These are phyloP conservation scores for Pachymerium ferrugineum DNA, from an alignment of 2,888 invertebrate genomes.

Conservation along the genomic window DNA sequence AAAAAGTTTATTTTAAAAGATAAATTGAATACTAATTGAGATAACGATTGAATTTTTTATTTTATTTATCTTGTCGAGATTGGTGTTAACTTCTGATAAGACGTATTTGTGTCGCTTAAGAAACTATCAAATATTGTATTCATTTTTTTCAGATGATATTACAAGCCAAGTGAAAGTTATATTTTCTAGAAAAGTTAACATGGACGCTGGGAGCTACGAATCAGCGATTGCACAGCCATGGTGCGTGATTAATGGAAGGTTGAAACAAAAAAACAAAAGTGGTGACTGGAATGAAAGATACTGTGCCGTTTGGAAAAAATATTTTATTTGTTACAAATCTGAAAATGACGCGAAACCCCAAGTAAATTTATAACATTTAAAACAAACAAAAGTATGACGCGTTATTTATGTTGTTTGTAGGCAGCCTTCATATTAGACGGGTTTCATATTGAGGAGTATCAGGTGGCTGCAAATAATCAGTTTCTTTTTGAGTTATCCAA, in stretches of 20 bases:
- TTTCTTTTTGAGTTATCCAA: not conserved
- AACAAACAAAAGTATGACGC: not conserved
- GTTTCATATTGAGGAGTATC: not conserved
- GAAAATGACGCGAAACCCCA: slow-evolving; percentile 7
- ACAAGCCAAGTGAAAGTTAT: not conserved
- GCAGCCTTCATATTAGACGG: slow-evolving; percentile 16
- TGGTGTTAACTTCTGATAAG: too few species aligned
- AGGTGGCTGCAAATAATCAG: not conserved
- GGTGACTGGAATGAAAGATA: not conserved
- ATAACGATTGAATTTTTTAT: too few species aligned
- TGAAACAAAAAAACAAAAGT: not conserved
- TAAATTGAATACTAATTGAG: too few species aligned
- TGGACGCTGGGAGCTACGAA: slow-evolving; percentile 1
- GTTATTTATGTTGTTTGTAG: not conserved
- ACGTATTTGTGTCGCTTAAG: too few species aligned
- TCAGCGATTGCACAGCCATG: not conserved
- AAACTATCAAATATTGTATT: too few species aligned
- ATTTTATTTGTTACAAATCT: slow-evolving; percentile 2
- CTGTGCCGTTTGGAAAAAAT: not conserved
- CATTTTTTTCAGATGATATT: too few species aligned
- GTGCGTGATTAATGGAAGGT: not conserved
- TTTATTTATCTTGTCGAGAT: too few species aligned
- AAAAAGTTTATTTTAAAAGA: too few species aligned
- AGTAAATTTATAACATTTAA: not conserved
- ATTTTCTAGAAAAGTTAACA: not conserved